These are phyloP conservation scores for Ridgeia piscesae DNA, from an alignment of 1,140 invertebrate species.

Conservation along the genomic window DNA sequence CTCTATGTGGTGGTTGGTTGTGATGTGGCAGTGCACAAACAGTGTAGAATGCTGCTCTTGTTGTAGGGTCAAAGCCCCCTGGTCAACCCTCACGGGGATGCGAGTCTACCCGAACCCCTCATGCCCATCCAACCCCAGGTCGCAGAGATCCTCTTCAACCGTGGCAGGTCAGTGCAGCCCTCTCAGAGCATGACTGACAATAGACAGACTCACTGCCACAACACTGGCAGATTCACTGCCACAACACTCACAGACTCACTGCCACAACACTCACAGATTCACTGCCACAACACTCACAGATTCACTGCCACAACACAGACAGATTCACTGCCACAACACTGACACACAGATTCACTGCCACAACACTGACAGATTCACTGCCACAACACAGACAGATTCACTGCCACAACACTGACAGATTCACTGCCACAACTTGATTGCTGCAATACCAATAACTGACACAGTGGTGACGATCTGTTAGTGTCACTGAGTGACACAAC, in stretches of 20 bases:
- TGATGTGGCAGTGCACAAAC: no score
- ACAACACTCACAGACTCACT: not conserved
- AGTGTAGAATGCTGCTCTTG: not conserved
- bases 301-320: not conserved
- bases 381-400: no score
- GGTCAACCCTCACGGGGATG: constrained; percentile 82
- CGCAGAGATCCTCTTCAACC: constrained; percentile 67
- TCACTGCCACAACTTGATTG: no score
- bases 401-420: no score
- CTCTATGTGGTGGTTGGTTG: no score
- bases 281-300: not conserved
- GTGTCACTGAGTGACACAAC: no score
- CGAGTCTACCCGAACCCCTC: constrained; percentile 68
- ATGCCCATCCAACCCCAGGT: constrained; percentile 76
- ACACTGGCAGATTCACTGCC: not conserved
- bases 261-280: not conserved
- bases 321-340: not conserved
- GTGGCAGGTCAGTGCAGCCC: not conserved
- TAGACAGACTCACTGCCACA: no score
- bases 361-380: no score
- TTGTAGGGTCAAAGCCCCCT: constrained; percentile 61
- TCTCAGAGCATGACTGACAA: no score
- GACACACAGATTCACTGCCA: not conserved
- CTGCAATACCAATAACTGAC: no score
- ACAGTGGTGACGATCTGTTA: no score